These are phyloP conservation scores for Cerastis rubricosa DNA, from an alignment of 2,888 invertebrate genomes.

Conservation along the genomic window DNA sequence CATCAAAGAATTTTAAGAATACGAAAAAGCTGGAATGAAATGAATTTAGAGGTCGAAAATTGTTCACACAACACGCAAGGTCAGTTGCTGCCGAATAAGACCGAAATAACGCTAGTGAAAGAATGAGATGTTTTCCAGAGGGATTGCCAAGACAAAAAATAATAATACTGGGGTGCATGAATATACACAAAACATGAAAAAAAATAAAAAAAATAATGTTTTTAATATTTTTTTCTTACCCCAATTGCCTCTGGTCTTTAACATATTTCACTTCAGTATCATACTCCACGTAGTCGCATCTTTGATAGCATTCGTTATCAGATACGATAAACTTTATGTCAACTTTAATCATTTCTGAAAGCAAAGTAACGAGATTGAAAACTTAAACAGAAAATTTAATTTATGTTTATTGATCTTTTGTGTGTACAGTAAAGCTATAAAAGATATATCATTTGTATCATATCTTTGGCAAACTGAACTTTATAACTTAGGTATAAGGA, in stretches of 20 bases:
- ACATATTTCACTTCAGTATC: constrained; percentile 79
- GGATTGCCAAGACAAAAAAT: background rate
- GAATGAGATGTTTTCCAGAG: background rate
- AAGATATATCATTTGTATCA: background rate
- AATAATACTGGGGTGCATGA: background rate
- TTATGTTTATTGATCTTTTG: constrained; percentile 13
- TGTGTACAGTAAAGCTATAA: background rate
- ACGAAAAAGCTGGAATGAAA: background rate
- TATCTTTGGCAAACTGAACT: constrained; percentile 6
- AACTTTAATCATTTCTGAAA: constrained; percentile 76
- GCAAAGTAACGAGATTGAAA: constrained; percentile 16
- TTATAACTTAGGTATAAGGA: background rate
- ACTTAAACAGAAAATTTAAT: constrained; percentile 11
- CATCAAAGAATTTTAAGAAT: background rate
- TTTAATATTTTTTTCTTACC: constrained; percentile 58
- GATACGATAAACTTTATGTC: constrained; percentile 74
- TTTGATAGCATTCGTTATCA: constrained; percentile 79
- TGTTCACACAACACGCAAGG: too few relatives aligned
- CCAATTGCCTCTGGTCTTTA: constrained; percentile 63
- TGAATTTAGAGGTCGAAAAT: background rate
- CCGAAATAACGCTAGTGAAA: background rate
- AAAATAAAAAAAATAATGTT: background rate
- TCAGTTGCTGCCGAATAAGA: background rate
- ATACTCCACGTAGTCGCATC: constrained; percentile 84
- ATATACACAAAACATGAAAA: background rate